phyloP scores from a whole-genome alignment of 2,888 invertebrate species.

The Ctenicera cuprea region DNA sequence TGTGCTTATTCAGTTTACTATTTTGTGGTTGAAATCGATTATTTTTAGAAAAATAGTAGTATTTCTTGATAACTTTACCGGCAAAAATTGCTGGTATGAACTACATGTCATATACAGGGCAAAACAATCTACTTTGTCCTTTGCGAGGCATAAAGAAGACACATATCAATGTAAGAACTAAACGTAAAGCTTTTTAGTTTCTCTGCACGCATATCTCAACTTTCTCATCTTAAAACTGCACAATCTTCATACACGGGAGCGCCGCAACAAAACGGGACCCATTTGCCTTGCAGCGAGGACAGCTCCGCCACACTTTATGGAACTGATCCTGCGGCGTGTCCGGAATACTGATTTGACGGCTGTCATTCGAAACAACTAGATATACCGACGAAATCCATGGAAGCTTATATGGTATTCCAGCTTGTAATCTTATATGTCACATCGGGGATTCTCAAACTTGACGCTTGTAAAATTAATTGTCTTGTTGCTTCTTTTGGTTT shows the following conservation, averaged over 20 bases:
- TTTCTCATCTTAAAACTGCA: slow-evolving; percentile 29
- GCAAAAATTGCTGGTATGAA: not conserved
- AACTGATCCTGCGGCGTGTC: slow-evolving; percentile 42
- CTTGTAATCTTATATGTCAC: slow-evolving; percentile 37
- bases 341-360: slow-evolving; percentile 44
- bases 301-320: slow-evolving; percentile 39
- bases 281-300: slow-evolving; percentile 44
- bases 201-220: slow-evolving; percentile 35
- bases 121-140: not conserved
- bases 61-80: no score
- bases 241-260: slow-evolving; percentile 20
- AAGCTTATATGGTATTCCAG: slow-evolving; percentile 34
- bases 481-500: not conserved
- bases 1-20: no score
- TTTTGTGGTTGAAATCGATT: no score
- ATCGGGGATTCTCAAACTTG: not conserved
- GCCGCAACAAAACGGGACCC: slow-evolving; percentile 30
- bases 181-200: slow-evolving; percentile 22
- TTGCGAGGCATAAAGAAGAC: slow-evolving; percentile 23
- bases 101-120: not conserved
- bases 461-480: not conserved
- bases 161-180: slow-evolving; percentile 9
- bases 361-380: slow-evolving; percentile 43
- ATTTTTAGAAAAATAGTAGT: no score
- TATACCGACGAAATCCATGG: slow-evolving; percentile 29